Percentiles rank a stretch among this genome's conserved stretches.
Conservation (phyloP, 1,140 invertebrate species). For the Paracyclopina nana region DNA sequence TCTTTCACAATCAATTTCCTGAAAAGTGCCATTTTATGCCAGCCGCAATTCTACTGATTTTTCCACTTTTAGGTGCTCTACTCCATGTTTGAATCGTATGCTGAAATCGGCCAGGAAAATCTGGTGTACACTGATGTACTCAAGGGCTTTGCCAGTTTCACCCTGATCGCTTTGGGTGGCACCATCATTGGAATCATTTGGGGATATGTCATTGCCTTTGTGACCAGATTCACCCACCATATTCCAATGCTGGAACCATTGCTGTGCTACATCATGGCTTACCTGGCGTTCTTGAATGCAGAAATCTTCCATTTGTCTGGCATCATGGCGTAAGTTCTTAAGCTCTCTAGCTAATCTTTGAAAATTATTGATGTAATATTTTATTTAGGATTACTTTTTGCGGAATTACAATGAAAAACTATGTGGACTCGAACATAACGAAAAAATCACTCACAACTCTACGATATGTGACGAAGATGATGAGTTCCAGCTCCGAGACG, state of each 20-base stretch:
- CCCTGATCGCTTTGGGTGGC: constrained; percentile 33
- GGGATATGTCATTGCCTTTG: constrained; percentile 33
- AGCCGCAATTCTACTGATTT: too few species aligned
- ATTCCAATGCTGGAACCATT: constrained; percentile 38
- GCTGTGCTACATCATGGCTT: constrained; percentile 35
- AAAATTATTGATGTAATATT: too few species aligned
- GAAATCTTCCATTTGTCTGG: too few species aligned
- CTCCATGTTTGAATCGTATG: constrained; percentile 29
- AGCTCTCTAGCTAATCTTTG: too few species aligned
- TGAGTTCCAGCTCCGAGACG: constrained; percentile 32
- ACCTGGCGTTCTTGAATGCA: constrained; percentile 34
- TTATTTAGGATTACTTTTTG: constrained; percentile 30
- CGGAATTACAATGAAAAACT: constrained; percentile 36
- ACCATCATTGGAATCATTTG: constrained; percentile 33
- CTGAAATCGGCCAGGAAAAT: constrained; percentile 23
- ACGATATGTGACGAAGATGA: constrained; percentile 36
- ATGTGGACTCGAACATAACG: constrained; percentile 35
- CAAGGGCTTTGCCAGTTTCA: constrained; percentile 32
- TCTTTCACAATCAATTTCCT: too few species aligned
- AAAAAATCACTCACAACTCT: constrained; percentile 34
- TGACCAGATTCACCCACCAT: constrained; percentile 35
- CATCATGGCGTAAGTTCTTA: too few species aligned
- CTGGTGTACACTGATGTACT: constrained; percentile 26
- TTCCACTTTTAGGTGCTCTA: constrained; percentile 29
- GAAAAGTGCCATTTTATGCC: too few species aligned